A percentile compares a stretch with the other conserved stretches of the same genome.
phyloP scores from a whole-genome alignment of 2,797 vertebrate species.

The Poecilia picta region DNA sequence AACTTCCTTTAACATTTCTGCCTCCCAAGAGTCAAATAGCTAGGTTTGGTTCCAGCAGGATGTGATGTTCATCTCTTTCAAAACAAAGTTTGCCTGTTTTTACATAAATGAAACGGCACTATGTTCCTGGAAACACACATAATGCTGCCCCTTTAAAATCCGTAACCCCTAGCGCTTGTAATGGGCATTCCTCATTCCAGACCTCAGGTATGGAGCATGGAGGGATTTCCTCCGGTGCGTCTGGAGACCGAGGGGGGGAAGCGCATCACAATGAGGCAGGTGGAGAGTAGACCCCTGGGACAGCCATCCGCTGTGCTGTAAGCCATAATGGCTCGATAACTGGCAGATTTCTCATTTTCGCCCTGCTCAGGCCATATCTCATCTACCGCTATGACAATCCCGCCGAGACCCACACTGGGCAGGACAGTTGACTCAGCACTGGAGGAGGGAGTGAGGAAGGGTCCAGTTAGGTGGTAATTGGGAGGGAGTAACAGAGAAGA shows the following conservation, averaged over 20 bases:
- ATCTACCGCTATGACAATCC: constrained; percentile 59
- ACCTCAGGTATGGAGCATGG: constrained; percentile 17
- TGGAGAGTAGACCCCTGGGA: constrained; percentile 70
- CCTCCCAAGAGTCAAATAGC: neutral
- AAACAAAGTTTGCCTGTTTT: neutral
- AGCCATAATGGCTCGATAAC: constrained; percentile 72
- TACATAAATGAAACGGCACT: neutral
- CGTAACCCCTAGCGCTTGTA: no score
- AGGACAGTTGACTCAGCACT: constrained; percentile 46
- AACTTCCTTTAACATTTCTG: neutral
- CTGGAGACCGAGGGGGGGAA: constrained; percentile 27
- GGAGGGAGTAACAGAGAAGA: constrained; percentile 12
- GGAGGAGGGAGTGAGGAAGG: constrained; percentile 48
- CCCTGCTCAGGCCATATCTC: constrained; percentile 54
- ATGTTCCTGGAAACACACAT: no score
- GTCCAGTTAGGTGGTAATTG: constrained; percentile 20
- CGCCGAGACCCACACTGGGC: constrained; percentile 48
- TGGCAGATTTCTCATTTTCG: constrained; percentile 70
- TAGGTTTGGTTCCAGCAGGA: neutral
- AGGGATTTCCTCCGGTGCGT: constrained; percentile 6
- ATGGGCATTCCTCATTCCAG: constrained; percentile 11
- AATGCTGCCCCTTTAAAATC: no score
- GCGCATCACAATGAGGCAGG: constrained; percentile 24
- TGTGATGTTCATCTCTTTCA: neutral
- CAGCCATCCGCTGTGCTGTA: constrained; percentile 59